Percentiles rank a stretch among this genome's conserved stretches.
Evolutionary conservation across 2,888 invertebrate species (phyloP).

Genomic region (Sminthurinus aureus): DNA sequence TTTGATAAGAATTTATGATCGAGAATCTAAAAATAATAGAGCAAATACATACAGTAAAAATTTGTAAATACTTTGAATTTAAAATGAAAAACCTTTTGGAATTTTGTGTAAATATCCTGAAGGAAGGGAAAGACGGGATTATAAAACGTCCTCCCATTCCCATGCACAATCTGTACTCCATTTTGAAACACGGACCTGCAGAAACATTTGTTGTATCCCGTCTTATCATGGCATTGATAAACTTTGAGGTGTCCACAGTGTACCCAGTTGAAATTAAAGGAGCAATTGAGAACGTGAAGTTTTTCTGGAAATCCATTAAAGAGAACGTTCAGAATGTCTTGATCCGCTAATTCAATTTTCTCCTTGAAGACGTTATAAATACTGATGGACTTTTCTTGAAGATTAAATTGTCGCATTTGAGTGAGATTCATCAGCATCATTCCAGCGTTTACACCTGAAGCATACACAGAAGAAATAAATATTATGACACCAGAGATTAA

Average conservation of each 20-base stretch:
- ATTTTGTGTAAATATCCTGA: background rate
- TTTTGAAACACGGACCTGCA: background rate
- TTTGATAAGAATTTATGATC: too few relatives aligned
- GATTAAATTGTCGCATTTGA: slow-evolving; percentile 83
- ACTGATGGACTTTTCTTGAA: slow-evolving; percentile 84
- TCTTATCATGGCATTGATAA: slow-evolving; percentile 13
- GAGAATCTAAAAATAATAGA: too few relatives aligned
- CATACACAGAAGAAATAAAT: background rate
- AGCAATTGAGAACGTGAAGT: slow-evolving; percentile 27
- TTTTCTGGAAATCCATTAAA: slow-evolving; percentile 73
- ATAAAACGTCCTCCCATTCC: slow-evolving; percentile 24
- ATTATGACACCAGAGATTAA: background rate
- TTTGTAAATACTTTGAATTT: background rate
- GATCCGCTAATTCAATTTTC: slow-evolving; percentile 96
- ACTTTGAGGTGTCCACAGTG: slow-evolving; percentile 20
- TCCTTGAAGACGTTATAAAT: slow-evolving; percentile 84
- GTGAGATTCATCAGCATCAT: slow-evolving; percentile 94
- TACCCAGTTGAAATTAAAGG: slow-evolving; percentile 42
- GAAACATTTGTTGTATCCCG: slow-evolving; percentile 16
- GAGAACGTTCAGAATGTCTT: slow-evolving; percentile 92
- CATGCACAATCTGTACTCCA: slow-evolving; percentile 29
- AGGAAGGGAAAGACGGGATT: slow-evolving; percentile 3
- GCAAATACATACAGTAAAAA: background rate
- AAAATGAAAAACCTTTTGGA: background rate
- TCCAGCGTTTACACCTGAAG: slow-evolving; percentile 80